Conservation (phyloP, 2,113 vertebrate species). For the Caracal caracal region DNA sequence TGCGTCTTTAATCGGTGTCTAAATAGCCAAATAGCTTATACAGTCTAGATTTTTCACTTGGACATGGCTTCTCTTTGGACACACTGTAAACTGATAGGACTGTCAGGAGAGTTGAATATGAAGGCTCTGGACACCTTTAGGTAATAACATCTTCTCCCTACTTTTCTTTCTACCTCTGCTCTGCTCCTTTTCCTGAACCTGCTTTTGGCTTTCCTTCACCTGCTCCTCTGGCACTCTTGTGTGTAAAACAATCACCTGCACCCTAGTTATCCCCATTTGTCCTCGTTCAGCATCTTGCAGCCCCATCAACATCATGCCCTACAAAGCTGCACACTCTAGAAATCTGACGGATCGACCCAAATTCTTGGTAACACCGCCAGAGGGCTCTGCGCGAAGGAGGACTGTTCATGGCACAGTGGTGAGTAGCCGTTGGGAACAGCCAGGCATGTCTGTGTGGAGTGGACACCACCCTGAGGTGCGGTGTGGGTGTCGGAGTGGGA, state of each 20-base stretch:
- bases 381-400: slow-evolving; percentile 86
- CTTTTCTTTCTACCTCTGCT: slow-evolving; percentile 85
- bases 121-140: slow-evolving; percentile 82
- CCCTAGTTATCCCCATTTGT: slow-evolving; percentile 98
- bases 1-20: slow-evolving; percentile 9
- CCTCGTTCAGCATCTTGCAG: slow-evolving; percentile 99
- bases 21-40: background rate
- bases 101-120: slow-evolving; percentile 70
- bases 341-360: slow-evolving; percentile 90
- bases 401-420: slow-evolving; percentile 83
- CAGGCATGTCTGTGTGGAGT: background rate
- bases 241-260: slow-evolving; percentile 83
- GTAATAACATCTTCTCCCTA: slow-evolving; percentile 88
- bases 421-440: slow-evolving; percentile 62
- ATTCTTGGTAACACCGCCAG: slow-evolving; percentile 86
- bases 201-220: slow-evolving; percentile 85
- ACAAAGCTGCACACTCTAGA: slow-evolving; percentile 92
- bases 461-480: accelerated
- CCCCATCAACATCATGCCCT: slow-evolving; percentile 93
- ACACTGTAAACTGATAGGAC: background rate
- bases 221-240: slow-evolving; percentile 83
- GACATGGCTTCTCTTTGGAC: slow-evolving; percentile 51
- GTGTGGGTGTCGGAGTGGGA: background rate
- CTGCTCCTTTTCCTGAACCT: slow-evolving; percentile 81
- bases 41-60: slow-evolving; percentile 35